A percentile compares a stretch with the other conserved stretches of the same genome.
phyloP scores from a whole-genome alignment of 30 jellyfish, hydroid and myxozoan species.

The Aurelia aurita region DNA sequence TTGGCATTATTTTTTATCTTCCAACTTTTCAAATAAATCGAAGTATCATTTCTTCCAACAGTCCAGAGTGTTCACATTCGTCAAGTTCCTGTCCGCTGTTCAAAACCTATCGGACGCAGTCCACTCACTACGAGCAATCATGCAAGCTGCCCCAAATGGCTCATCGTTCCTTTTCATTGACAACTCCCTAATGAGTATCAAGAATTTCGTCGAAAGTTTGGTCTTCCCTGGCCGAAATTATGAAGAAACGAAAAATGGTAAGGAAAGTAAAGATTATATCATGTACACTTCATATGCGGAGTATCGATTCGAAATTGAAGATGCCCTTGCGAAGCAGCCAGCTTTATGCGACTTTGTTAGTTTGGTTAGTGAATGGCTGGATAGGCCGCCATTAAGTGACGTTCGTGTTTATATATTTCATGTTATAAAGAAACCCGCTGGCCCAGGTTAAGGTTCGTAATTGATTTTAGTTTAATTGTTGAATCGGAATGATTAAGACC shows the following conservation, averaged over 20 bases:
- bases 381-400: constrained; percentile 97
- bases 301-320: constrained; percentile 88
- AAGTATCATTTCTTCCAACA: constrained; percentile 4
- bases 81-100: constrained; percentile 92
- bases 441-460: too few species aligned
- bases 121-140: constrained; percentile 64
- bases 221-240: constrained; percentile 83
- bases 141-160: constrained; percentile 92
- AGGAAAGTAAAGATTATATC: constrained; percentile 76
- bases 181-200: constrained; percentile 85
- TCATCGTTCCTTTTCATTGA: constrained; percentile 90
- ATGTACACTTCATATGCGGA: constrained; percentile 90
- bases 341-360: constrained; percentile 64
- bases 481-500: too few species aligned
- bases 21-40: not conserved
- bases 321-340: constrained; percentile 65
- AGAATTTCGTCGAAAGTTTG: constrained; percentile 86
- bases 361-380: constrained; percentile 94
- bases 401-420: constrained; percentile 87
- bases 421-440: constrained; percentile 60
- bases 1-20: not conserved
- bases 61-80: constrained; percentile 88
- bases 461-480: too few species aligned
- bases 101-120: constrained; percentile 79
- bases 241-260: constrained; percentile 61